phyloP scores from a whole-genome alignment of 1,140 invertebrate genomes.

The Sesamia nonagrioides region DNA sequence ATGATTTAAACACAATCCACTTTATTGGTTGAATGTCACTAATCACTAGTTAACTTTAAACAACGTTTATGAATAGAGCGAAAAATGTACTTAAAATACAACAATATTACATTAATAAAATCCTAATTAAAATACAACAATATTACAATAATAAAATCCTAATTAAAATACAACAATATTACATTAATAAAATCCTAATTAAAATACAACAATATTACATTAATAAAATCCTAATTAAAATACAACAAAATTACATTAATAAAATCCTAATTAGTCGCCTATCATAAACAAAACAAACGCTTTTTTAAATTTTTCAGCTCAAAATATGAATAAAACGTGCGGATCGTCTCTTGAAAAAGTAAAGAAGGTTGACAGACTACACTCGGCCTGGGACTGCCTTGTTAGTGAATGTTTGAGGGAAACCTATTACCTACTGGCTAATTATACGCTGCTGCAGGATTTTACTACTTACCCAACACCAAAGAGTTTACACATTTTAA shows the following conservation, averaged over 20 bases:
- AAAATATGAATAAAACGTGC: not conserved
- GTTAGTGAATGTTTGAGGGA: constrained; percentile 8
- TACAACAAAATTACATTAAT: not conserved
- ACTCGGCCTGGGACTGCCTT: not conserved
- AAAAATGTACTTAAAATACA: too few species aligned
- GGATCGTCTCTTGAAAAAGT: constrained; percentile 13
- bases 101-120: too few species aligned
- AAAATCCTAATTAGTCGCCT: not conserved
- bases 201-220: too few species aligned
- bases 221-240: too few species aligned
- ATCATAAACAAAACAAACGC: not conserved
- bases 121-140: too few species aligned
- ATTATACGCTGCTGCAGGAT: not conserved
- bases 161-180: too few species aligned
- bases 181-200: not conserved
- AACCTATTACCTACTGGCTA: not conserved
- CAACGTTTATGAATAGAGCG: too few species aligned
- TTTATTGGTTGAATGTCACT: too few species aligned
- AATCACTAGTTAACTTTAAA: too few species aligned
- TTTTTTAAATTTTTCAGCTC: not conserved
- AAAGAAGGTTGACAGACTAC: constrained; percentile 21
- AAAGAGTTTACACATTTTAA: too few species aligned
- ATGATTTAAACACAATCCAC: too few species aligned
- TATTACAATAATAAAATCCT: too few species aligned
- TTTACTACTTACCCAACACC: constrained; percentile 8